A percentile compares a stretch with the other conserved stretches of the same genome.
These are phyloP conservation scores for Tribolium castaneum DNA, from an alignment of 1,140 invertebrate species.

Conservation along the genomic window DNA sequence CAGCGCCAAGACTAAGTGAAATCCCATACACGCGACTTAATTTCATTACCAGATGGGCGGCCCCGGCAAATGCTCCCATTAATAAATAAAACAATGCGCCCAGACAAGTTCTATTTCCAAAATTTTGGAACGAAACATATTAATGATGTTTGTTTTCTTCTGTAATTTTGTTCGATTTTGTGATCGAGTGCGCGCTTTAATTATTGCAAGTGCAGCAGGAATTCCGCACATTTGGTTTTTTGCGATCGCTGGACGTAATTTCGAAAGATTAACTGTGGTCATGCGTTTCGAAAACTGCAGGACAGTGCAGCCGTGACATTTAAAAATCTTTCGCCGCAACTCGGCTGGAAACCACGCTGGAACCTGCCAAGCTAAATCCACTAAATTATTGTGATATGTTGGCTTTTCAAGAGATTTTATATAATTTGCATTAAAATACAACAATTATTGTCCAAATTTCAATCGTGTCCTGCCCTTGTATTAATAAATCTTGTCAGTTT, in stretches of 20 bases:
- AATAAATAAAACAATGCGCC: too few relatives aligned
- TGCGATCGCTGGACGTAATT: background rate
- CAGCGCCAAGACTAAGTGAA: slow-evolving; percentile 1
- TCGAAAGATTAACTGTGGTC: background rate
- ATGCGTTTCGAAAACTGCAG: background rate
- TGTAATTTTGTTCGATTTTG: too few relatives aligned
- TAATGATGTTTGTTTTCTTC: too few relatives aligned
- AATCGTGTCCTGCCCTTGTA: too few relatives aligned
- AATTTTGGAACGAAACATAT: too few relatives aligned
- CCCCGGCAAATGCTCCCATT: too few relatives aligned
- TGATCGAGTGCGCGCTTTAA: too few relatives aligned
- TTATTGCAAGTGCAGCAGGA: background rate
- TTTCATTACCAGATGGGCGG: background rate
- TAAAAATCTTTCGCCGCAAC: background rate
- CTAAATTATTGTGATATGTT: slow-evolving; percentile 1
- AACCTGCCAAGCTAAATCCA: background rate
- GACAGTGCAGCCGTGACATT: slow-evolving; percentile 1
- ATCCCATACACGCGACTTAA: background rate
- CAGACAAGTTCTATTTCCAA: too few relatives aligned
- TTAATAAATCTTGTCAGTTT: too few relatives aligned
- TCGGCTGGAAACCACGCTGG: background rate
- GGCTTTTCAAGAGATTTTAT: background rate
- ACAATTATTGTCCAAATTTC: background rate
- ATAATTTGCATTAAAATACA: background rate
- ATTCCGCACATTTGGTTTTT: background rate